Percentiles rank a stretch among this genome's conserved stretches.
These are phyloP conservation scores for Melanogrammus aeglefinus DNA, from an alignment of 2,797 vertebrate genomes.

Conservation along the genomic window DNA sequence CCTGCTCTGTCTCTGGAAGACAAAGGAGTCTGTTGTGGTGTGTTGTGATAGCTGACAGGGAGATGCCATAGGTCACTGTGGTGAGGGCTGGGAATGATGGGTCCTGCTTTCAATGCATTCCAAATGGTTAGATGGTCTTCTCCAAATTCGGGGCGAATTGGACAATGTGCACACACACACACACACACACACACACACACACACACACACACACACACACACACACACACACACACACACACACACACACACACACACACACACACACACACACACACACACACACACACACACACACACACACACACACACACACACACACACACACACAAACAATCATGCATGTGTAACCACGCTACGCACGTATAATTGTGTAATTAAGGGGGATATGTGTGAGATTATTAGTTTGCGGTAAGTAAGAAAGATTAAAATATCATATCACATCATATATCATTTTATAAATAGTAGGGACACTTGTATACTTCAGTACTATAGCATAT, in stretches of 20 bases:
- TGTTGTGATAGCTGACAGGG: constrained; percentile 40
- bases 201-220: background rate
- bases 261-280: background rate
- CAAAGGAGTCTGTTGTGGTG: constrained; percentile 53
- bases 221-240: background rate
- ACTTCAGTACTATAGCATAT: background rate
- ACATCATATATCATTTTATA: background rate
- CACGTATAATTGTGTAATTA: background rate
- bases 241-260: background rate
- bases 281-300: constrained; percentile 12
- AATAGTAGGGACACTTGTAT: background rate
- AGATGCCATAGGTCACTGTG: constrained; percentile 35
- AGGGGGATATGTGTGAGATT: background rate
- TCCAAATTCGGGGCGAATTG: background rate
- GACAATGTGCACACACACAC: too few relatives aligned
- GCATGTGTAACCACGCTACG: background rate
- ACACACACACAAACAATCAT: background rate
- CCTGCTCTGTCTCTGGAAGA: constrained; percentile 32
- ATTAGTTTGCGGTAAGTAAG: background rate
- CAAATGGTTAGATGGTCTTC: constrained; percentile 39
- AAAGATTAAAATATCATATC: background rate
- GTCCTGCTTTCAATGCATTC: constrained; percentile 39
- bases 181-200: constrained; percentile 14
- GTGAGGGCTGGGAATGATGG: constrained; percentile 35
- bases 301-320: background rate